Evolutionary conservation across 2,797 vertebrate genomes (phyloP).

Genomic region (Microchirus variegatus): DNA sequence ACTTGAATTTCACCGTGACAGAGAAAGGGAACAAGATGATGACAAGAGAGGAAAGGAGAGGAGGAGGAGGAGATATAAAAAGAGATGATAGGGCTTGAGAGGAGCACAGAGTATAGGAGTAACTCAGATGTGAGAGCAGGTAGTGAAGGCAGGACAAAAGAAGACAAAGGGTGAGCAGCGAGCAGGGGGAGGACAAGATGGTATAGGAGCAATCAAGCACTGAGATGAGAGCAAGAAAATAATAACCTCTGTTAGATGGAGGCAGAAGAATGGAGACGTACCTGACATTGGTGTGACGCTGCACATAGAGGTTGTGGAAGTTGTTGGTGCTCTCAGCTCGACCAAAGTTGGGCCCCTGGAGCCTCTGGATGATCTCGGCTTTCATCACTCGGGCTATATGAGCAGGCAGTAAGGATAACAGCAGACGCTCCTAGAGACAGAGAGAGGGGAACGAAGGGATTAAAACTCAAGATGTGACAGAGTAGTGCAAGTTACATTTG

Average conservation of each 20-base stretch:
- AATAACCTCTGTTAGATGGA: slow-evolving; percentile 23
- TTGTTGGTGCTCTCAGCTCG: slow-evolving; percentile 97
- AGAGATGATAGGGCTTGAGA: slow-evolving; percentile 8
- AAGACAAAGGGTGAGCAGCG: slow-evolving; percentile 3
- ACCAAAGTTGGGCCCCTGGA: slow-evolving; percentile 94
- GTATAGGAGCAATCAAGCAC: slow-evolving; percentile 12
- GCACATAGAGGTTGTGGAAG: slow-evolving; percentile 98
- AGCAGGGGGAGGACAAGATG: slow-evolving; percentile 8
- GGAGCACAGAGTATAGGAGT: background rate
- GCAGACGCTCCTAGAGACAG: slow-evolving; percentile 88
- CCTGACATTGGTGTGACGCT: slow-evolving; percentile 99
- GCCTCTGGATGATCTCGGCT: slow-evolving; percentile 96
- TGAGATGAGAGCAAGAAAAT: slow-evolving; percentile 31
- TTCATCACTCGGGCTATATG: slow-evolving; percentile 99
- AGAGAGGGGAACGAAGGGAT: background rate
- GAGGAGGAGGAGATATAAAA: slow-evolving; percentile 5
- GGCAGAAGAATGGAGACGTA: slow-evolving; percentile 44
- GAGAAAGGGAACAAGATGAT: slow-evolving; percentile 16
- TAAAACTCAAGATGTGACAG: background rate
- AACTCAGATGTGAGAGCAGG: slow-evolving; percentile 26
- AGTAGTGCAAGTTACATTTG: background rate
- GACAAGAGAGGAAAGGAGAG: background rate
- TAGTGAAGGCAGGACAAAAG: slow-evolving; percentile 11
- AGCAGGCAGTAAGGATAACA: slow-evolving; percentile 92
- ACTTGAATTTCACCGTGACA: slow-evolving; percentile 38